These are phyloP conservation scores for Eleutherodactylus coqui DNA, from an alignment of 2,797 vertebrate genomes.

Conservation along the genomic window DNA sequence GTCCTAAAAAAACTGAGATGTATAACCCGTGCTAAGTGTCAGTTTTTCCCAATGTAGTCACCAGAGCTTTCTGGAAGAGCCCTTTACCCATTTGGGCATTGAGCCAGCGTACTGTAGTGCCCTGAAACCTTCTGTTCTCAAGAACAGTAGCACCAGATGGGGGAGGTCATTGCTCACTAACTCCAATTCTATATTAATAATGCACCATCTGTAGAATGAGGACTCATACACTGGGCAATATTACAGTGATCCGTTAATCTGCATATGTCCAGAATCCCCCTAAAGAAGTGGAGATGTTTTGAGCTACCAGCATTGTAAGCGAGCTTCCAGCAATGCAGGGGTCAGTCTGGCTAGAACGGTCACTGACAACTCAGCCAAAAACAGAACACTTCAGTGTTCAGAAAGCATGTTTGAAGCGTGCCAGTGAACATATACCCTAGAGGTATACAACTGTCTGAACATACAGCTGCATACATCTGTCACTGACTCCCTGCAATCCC, in stretches of 20 bases:
- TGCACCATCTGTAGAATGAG: slow-evolving; percentile 6
- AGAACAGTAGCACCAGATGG: slow-evolving; percentile 5
- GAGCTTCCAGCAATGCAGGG: not conserved
- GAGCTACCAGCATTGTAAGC: not conserved
- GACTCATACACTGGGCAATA: not conserved
- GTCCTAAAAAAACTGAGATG: not conserved
- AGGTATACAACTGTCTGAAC: not conserved
- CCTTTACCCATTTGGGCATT: not conserved
- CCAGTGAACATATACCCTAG: not conserved
- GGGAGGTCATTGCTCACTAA: slow-evolving; percentile 11
- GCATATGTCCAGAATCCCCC: not conserved
- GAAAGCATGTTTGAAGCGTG: no score
- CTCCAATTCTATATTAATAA: not conserved
- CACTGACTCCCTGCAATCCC: not conserved
- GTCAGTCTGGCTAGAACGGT: not conserved
- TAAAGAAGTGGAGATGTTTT: not conserved
- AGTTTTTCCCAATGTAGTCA: not conserved
- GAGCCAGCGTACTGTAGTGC: not conserved
- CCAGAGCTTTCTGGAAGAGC: not conserved
- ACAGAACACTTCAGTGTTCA: not conserved
- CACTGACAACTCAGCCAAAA: not conserved
- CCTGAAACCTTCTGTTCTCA: slow-evolving; percentile 1
- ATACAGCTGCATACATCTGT: not conserved
- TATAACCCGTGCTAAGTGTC: not conserved
- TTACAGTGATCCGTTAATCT: not conserved